Evolutionary conservation across 2,113 vertebrate genomes (phyloP).

Genomic region (Dicrurus megarhynchus): DNA sequence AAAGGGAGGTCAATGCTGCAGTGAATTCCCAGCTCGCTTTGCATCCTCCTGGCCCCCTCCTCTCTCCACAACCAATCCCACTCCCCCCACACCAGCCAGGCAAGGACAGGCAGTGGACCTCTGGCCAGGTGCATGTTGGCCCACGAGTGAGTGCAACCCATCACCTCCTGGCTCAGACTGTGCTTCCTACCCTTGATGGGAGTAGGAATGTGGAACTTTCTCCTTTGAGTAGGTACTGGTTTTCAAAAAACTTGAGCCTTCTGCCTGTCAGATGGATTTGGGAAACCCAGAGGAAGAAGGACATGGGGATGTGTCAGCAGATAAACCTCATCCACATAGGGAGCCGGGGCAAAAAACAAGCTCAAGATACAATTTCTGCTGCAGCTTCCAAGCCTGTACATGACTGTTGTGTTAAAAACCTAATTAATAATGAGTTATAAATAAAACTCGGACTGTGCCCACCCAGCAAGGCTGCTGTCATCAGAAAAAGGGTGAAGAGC

Average conservation of each 20-base stretch:
- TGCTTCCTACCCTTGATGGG: not conserved
- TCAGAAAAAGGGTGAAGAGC: not conserved
- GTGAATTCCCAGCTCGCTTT: not conserved
- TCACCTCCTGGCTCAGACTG: not conserved
- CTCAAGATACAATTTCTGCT: not conserved
- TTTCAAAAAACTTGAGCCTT: not conserved
- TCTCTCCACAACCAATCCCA: not conserved
- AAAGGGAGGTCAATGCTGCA: not conserved
- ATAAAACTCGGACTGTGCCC: not conserved
- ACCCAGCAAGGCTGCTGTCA: not conserved
- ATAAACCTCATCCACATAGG: not conserved
- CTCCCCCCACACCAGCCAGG: not conserved
- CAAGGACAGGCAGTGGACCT: not conserved
- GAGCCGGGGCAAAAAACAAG: not conserved
- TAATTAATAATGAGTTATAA: not conserved
- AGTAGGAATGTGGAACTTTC: not conserved
- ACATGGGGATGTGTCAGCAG: not conserved
- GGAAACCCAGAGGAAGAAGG: not conserved
- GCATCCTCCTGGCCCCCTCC: not conserved
- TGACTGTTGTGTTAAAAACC: not conserved
- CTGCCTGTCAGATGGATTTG: not conserved
- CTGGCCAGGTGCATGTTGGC: accelerated
- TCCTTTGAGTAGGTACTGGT: not conserved
- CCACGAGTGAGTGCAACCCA: not conserved
- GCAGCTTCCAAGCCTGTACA: not conserved